Evolutionary conservation across 1,140 invertebrate species (phyloP).

Genomic region (Panagrolaimus sp.): DNA sequence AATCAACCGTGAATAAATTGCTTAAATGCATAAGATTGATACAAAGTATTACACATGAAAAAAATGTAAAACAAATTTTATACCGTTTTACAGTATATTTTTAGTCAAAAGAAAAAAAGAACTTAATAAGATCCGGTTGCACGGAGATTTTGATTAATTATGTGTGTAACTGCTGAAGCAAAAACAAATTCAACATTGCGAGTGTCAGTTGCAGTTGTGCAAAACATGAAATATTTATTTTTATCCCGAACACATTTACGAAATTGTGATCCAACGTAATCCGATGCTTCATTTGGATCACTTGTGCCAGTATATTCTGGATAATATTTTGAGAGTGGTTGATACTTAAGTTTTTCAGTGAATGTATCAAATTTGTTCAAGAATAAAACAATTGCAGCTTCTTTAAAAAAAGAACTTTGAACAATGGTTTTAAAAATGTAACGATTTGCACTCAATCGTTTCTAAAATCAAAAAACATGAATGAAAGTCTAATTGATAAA

Average conservation of each 20-base stretch:
- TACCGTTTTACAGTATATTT: no score
- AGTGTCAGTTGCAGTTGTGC: slow-evolving; percentile 37
- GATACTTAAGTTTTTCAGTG: slow-evolving; percentile 30
- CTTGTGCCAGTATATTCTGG: slow-evolving; percentile 25
- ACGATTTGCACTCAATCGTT: slow-evolving; percentile 34
- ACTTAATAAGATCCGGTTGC: slow-evolving; percentile 27
- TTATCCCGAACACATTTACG: slow-evolving; percentile 24
- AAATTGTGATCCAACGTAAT: slow-evolving; percentile 30
- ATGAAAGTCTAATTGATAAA: neutral
- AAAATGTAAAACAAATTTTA: no score
- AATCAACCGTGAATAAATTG: no score
- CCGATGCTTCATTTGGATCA: slow-evolving; percentile 23
- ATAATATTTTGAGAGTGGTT: slow-evolving; percentile 21
- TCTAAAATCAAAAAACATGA: slow-evolving; percentile 22
- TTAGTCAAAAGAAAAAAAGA: no score
- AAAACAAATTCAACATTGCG: slow-evolving; percentile 38
- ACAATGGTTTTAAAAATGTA: slow-evolving; percentile 40
- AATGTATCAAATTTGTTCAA: slow-evolving; percentile 32
- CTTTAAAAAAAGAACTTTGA: slow-evolving; percentile 27
- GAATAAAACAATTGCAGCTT: slow-evolving; percentile 35
- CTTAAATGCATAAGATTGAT: no score
- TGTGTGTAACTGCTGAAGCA: slow-evolving; percentile 36
- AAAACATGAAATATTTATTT: slow-evolving; percentile 29
- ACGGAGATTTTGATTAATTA: slow-evolving; percentile 35
- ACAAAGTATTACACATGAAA: no score